Base-by-base conservation (phyloP, 2,113 vertebrate species). In the Percopsis transmontana region DNA sequence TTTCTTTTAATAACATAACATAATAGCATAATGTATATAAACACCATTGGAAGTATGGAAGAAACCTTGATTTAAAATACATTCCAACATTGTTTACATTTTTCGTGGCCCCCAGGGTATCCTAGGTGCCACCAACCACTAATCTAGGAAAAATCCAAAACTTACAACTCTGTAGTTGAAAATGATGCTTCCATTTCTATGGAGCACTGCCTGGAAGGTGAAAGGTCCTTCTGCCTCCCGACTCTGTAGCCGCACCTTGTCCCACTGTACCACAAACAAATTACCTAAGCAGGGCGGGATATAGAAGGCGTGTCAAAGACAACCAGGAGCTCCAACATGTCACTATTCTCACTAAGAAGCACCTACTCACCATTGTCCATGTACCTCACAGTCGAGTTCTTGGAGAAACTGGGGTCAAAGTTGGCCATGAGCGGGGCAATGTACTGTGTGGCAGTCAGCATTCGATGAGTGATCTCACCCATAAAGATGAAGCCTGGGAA, bases 381-480 rank as follows among this genome's bases (percentile, higher is more conserved):
- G 81, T 96, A 98, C 68, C 83, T 91, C 23, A 98, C 90, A 1
- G 96, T 98, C 48, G 97, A 98, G 71, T 95, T 94, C 13, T 66
- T 88, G 8, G 96, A 96, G 85, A 91, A 97, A 83, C 97, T 94
- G 42, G 97, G 97, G 90, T 98, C 96, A 85, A 99, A 99, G 91
- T 99, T 98, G 76, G 97, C 97, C 97, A 99, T 99, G 51, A 99
- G 93, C 0, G 97, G 97, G 0, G 97, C 97, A 0, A 97, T 82
- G 39, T 98, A 99, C 77, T 99, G 97, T 0, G 97, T 98, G 18
- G 96, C 96, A 0, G 97, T 99, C 41, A 99, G 91, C 97, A 99
- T 98, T 16, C 94, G 95, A 69, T 99, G 96, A 56, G 94, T 94
- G 10, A 97, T 85, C 0, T 98, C 96, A 0, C 96, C 96, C 81